Conservation (phyloP, 1,140 invertebrate species). For the Stratiolaelaps scimitus region DNA sequence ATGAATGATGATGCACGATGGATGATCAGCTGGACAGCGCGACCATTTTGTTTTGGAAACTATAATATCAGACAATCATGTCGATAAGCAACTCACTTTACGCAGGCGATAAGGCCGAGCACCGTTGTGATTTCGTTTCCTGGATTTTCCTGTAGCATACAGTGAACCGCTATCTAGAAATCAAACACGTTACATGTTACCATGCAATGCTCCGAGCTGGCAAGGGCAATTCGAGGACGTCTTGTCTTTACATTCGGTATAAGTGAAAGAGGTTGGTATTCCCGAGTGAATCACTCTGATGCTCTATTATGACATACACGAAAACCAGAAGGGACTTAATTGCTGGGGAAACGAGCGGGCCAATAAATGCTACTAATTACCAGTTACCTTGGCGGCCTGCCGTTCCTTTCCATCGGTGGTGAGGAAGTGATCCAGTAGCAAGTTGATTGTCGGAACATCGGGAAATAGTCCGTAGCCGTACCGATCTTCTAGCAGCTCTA, state of each 20-base stretch:
- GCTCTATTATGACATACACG: too few relatives aligned
- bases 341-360: too few relatives aligned
- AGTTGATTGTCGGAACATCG: conserved; percentile 60
- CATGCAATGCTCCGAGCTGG: too few relatives aligned
- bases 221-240: too few relatives aligned
- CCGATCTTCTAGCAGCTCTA: conserved; percentile 61
- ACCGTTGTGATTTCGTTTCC: conserved; percentile 55
- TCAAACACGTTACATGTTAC: too few relatives aligned
- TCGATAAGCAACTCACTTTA: not conserved
- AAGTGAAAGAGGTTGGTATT: too few relatives aligned
- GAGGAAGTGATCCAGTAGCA: conserved; percentile 67
- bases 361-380: too few relatives aligned
- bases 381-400: conserved; percentile 56
- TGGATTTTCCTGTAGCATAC: conserved; percentile 80
- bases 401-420: conserved; percentile 48
- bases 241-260: too few relatives aligned
- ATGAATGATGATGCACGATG: too few relatives aligned
- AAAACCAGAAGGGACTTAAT: too few relatives aligned
- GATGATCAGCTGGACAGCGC: too few relatives aligned
- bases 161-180: conserved; percentile 50
- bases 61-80: not conserved
- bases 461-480: conserved; percentile 78
- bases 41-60: not conserved
- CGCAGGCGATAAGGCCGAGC: conserved; percentile 43
- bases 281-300: too few relatives aligned